A percentile compares a stretch with the other conserved stretches of the same genome.
These are phyloP conservation scores for Stichodactyla helianthus DNA, from an alignment of 64 coral and sea anemone species.

Conservation along the genomic window DNA sequence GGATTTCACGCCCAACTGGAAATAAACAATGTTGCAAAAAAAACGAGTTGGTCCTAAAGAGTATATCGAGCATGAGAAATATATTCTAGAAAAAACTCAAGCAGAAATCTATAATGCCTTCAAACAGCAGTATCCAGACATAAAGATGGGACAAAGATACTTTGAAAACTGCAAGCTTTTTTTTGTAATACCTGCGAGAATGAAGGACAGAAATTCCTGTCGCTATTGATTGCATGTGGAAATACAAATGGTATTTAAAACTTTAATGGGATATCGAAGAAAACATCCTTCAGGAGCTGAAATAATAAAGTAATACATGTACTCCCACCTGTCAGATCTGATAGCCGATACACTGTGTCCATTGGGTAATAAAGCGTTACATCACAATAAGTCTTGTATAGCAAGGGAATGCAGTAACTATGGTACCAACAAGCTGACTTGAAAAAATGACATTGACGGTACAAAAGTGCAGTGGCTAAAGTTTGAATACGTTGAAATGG, in stretches of 20 bases:
- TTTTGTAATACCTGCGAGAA: background rate
- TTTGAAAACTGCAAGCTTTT: background rate
- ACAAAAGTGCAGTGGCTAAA: background rate
- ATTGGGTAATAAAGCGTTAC: background rate
- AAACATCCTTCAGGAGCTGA: background rate
- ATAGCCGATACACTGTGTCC: background rate
- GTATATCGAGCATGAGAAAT: slow-evolving; percentile 17
- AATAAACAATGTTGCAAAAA: slow-evolving; percentile 11
- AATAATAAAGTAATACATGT: background rate
- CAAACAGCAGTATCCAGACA: slow-evolving; percentile 24
- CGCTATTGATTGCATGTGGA: background rate
- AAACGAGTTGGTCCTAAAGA: slow-evolving; percentile 23
- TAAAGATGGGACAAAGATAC: slow-evolving; percentile 26
- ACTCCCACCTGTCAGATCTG: background rate
- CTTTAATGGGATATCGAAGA: background rate
- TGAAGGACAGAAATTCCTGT: background rate
- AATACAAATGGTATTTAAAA: background rate
- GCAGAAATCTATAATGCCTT: slow-evolving; percentile 33
- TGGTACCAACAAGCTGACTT: background rate
- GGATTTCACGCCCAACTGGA: slow-evolving; percentile 28
- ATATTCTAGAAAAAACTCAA: slow-evolving; percentile 39
- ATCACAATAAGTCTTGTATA: background rate
- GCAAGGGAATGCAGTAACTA: background rate
- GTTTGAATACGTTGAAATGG: slow-evolving; percentile 8
- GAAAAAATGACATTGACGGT: background rate